Evolutionary conservation across 2,888 invertebrate genomes (phyloP).

Genomic region (Aproaerema taeniolella): DNA sequence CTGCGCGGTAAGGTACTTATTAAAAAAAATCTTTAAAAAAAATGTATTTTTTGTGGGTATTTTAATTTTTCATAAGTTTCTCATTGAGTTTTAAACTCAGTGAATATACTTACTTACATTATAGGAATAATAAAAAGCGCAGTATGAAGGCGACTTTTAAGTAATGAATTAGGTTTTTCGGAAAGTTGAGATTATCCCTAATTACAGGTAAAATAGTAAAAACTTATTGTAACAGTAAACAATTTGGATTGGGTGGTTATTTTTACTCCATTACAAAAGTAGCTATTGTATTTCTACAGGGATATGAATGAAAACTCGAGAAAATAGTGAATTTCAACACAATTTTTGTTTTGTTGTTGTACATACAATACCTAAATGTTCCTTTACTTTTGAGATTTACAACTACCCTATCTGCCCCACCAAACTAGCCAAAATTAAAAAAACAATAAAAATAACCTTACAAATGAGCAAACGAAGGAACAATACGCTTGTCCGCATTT

Average conservation of each 20-base stretch:
- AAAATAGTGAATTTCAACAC: too few relatives aligned
- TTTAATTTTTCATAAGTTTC: not conserved
- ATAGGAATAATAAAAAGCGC: not conserved
- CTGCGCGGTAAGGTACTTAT: not conserved
- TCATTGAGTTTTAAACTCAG: not conserved
- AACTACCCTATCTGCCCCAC: not conserved
- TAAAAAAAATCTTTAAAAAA: too few relatives aligned
- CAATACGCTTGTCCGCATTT: slow-evolving; percentile 4
- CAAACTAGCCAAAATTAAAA: not conserved
- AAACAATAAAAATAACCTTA: not conserved
- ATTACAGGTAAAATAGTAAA: too few relatives aligned
- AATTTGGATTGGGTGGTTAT: too few relatives aligned
- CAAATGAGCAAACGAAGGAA: slow-evolving; percentile 4
- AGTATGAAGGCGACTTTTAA: too few relatives aligned
- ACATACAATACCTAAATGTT: not conserved
- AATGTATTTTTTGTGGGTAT: not conserved
- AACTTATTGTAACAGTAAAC: too few relatives aligned
- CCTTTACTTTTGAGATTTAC: not conserved
- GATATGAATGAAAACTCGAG: too few relatives aligned
- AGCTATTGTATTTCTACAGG: too few relatives aligned
- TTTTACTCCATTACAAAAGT: too few relatives aligned
- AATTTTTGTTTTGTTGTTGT: not conserved
- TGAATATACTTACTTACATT: not conserved
- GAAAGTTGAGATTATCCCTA: too few relatives aligned
- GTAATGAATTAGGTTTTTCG: too few relatives aligned